phyloP scores from a whole-genome alignment of 1,140 invertebrate species.

The Procambarus clarkii region DNA sequence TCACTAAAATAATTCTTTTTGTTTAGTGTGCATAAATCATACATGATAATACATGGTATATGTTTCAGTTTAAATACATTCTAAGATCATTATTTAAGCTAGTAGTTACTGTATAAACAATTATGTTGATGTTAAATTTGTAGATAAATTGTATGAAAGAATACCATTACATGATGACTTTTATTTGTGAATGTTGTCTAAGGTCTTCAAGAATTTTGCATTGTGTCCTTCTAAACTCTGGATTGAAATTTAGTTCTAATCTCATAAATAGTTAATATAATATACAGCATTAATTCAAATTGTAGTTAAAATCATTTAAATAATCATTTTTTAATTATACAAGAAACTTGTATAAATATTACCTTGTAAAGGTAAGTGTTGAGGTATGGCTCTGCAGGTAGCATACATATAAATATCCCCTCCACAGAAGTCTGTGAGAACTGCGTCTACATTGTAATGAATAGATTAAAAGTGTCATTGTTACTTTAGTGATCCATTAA shows the following conservation, averaged over 20 bases:
- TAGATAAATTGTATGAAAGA: too few relatives aligned
- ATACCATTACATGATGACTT: too few relatives aligned
- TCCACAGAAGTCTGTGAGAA: background rate
- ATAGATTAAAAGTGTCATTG: background rate
- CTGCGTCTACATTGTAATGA: background rate
- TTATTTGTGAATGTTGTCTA: too few relatives aligned
- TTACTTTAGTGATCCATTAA: background rate
- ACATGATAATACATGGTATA: too few relatives aligned
- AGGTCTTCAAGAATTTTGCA: too few relatives aligned
- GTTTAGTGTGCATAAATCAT: too few relatives aligned
- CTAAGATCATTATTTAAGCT: too few relatives aligned
- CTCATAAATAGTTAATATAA: background rate
- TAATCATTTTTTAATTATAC: background rate
- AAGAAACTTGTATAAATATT: background rate
- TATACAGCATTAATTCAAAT: background rate
- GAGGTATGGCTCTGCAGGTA: background rate
- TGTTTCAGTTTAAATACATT: too few relatives aligned
- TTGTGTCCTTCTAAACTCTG: too few relatives aligned
- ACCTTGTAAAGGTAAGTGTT: background rate
- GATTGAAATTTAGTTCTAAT: background rate
- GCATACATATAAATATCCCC: background rate
- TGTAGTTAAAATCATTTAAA: background rate
- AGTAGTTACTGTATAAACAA: too few relatives aligned
- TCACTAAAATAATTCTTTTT: too few relatives aligned
- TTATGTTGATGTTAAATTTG: too few relatives aligned